A percentile compares a stretch with the other conserved stretches of the same genome.
Evolutionary conservation across 2,113 vertebrate genomes (phyloP).

Genomic region (Forbesichthys agassizii): DNA sequence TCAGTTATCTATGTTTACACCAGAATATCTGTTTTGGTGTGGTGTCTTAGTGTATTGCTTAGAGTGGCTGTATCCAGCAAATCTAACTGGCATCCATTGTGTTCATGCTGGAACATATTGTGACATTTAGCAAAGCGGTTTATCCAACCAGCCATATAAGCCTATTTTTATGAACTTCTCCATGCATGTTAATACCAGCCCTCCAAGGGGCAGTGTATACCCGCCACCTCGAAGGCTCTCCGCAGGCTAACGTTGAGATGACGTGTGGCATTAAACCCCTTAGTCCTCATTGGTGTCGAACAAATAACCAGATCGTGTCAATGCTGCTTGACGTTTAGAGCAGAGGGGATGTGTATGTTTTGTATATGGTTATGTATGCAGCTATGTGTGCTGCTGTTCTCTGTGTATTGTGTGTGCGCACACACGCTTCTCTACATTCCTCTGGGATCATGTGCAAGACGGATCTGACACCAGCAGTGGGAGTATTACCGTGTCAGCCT

Average conservation of each 20-base stretch:
- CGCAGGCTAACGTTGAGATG: slow-evolving; percentile 27
- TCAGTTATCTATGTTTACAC: too few species aligned
- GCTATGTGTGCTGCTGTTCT: too few species aligned
- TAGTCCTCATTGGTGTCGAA: slow-evolving; percentile 24
- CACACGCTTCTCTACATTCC: slow-evolving; percentile 10
- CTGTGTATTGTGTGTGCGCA: background rate
- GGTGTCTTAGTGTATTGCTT: too few species aligned
- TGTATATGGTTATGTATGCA: slow-evolving; percentile 1
- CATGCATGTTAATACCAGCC: slow-evolving; percentile 4
- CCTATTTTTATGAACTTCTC: slow-evolving; percentile 30
- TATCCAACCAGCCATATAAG: slow-evolving; percentile 15
- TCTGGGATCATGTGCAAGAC: slow-evolving; percentile 28
- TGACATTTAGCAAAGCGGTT: slow-evolving; percentile 17
- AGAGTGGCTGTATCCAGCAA: background rate
- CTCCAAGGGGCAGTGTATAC: background rate
- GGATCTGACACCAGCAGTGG: slow-evolving; percentile 38
- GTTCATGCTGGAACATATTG: background rate
- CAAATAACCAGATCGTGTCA: slow-evolving; percentile 48
- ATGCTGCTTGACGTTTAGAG: slow-evolving; percentile 32
- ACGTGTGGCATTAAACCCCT: slow-evolving; percentile 21
- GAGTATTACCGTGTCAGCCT: slow-evolving; percentile 32
- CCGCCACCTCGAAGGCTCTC: slow-evolving; percentile 20
- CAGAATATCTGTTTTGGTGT: too few species aligned
- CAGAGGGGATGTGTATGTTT: slow-evolving; percentile 16
- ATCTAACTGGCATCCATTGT: background rate